Evolutionary conservation across 2,888 invertebrate genomes (phyloP).

Genomic region (Cistogaster globosa): DNA sequence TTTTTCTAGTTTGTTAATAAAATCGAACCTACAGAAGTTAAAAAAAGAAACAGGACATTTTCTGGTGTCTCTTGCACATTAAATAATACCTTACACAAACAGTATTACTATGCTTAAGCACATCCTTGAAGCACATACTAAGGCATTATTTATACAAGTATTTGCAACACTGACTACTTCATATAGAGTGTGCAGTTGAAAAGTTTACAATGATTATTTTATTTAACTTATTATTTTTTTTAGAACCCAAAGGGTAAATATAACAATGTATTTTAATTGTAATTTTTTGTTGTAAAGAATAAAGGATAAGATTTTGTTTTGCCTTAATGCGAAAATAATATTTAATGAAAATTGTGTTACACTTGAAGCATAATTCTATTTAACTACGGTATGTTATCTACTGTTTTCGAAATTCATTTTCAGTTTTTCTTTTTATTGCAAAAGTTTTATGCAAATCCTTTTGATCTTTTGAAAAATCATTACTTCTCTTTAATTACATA

Average conservation of each 20-base stretch:
- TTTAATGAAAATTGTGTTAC: constrained; percentile 4
- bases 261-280: neutral
- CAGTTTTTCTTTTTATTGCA: constrained; percentile 16
- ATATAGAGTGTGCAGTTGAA: neutral
- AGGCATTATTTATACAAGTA: neutral
- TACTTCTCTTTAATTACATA: neutral
- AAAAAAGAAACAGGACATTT: constrained; percentile 8
- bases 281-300: neutral
- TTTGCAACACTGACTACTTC: neutral
- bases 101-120: constrained; percentile 13
- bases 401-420: constrained; percentile 20
- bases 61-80: neutral
- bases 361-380: neutral
- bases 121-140: neutral
- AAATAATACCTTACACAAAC: neutral
- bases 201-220: constrained; percentile 3
- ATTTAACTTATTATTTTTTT: neutral
- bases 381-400: neutral
- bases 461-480: neutral
- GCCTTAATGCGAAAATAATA: neutral
- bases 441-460: constrained; percentile 26
- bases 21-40: too few relatives aligned
- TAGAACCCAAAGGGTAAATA: constrained; percentile 21
- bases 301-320: neutral
- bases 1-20: too few relatives aligned